These are phyloP conservation scores for Idris sp. DNA, from an alignment of 1,140 invertebrate species.

Conservation along the genomic window DNA sequence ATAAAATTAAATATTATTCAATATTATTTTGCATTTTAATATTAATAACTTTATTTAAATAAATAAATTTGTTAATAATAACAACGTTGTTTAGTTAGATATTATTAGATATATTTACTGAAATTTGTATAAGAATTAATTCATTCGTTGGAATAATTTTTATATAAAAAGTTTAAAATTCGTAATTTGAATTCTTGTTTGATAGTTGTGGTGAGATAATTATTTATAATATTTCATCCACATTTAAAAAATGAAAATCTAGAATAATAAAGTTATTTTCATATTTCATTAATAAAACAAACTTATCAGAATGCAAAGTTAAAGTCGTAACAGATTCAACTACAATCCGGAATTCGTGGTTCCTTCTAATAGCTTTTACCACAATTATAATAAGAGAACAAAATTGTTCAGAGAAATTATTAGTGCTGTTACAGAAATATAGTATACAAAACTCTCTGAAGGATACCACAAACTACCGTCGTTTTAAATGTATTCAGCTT, in stretches of 20 bases:
- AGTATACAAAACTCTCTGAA: slow-evolving; percentile 5
- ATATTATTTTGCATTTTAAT: too few species aligned
- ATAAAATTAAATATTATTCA: too few species aligned
- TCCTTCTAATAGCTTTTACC: slow-evolving; percentile 13
- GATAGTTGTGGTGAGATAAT: too few species aligned
- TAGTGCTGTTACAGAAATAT: slow-evolving; percentile 1
- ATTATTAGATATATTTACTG: too few species aligned
- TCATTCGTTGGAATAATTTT: too few species aligned
- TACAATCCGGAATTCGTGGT: slow-evolving; percentile 11
- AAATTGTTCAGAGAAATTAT: slow-evolving; percentile 21
- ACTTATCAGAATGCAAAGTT: slow-evolving; percentile 8
- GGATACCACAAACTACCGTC: slow-evolving; percentile 1
- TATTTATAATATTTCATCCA: too few species aligned
- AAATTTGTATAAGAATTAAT: too few species aligned
- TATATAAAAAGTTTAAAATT: too few species aligned
- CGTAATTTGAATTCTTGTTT: too few species aligned
- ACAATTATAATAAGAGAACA: slow-evolving; percentile 30
- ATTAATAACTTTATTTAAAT: too few species aligned
- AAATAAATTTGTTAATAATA: too few species aligned
- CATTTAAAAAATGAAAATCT: not conserved
- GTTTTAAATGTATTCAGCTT: slow-evolving; percentile 7
- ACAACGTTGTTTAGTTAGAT: too few species aligned
- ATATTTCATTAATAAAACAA: not conserved
- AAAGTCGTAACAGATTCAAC: not conserved
- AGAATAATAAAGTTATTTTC: not conserved